Evolutionary conservation across 2,113 vertebrate genomes (phyloP).

Genomic region (Eolophus roseicapilla): DNA sequence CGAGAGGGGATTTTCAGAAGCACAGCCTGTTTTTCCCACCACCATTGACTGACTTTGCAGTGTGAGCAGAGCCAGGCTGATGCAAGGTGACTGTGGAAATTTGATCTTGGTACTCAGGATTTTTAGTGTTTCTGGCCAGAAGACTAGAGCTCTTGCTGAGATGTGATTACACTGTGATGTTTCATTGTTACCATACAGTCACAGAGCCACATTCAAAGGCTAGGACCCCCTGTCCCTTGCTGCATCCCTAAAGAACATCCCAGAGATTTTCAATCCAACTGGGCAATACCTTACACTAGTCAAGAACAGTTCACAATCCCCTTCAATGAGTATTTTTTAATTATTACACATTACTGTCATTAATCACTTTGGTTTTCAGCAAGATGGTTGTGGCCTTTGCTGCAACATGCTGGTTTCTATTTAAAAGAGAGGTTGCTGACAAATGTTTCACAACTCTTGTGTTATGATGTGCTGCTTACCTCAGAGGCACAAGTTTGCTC

Average conservation of each 20-base stretch:
- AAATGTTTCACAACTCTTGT: not conserved
- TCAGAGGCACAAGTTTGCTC: not conserved
- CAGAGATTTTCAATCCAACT: not conserved
- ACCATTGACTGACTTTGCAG: not conserved
- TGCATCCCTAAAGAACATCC: not conserved
- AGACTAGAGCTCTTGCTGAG: not conserved
- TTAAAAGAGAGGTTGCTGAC: not conserved
- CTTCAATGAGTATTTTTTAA: not conserved
- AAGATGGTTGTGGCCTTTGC: not conserved
- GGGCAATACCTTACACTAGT: not conserved
- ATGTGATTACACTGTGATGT: not conserved
- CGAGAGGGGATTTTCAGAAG: not conserved
- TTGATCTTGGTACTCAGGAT: accelerated
- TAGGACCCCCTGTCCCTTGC: not conserved
- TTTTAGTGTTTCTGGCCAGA: not conserved
- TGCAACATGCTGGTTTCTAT: not conserved
- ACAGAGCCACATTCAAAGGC: not conserved
- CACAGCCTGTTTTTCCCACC: not conserved
- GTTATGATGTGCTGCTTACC: not conserved
- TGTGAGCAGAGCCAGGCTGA: not conserved
- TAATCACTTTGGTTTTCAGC: not conserved
- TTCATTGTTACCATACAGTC: not conserved
- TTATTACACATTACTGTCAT: not conserved
- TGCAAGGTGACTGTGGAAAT: not conserved
- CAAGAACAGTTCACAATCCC: not conserved